A percentile compares a stretch with the other conserved stretches of the same genome.
Evolutionary conservation across 2,113 vertebrate genomes (phyloP).

Genomic region (Osmerus eperlanus): DNA sequence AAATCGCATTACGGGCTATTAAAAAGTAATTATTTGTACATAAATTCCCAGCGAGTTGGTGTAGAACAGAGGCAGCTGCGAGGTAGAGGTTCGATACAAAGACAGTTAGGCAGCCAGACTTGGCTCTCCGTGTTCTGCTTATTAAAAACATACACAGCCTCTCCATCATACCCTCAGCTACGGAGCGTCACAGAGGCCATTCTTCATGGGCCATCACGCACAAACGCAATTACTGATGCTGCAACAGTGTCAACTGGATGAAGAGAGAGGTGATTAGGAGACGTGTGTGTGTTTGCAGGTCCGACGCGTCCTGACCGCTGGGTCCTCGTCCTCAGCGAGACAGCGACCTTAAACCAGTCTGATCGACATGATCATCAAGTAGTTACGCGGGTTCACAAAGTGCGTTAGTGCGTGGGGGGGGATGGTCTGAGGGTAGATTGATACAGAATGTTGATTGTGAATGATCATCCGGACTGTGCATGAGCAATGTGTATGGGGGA

Average conservation of each 20-base stretch:
- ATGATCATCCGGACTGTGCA: too few species aligned
- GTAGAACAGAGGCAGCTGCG: slow-evolving; percentile 67
- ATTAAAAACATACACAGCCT: slow-evolving; percentile 75
- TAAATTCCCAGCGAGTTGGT: slow-evolving; percentile 75
- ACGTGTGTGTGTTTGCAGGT: slow-evolving; percentile 4
- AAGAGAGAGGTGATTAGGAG: slow-evolving; percentile 5
- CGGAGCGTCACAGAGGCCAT: slow-evolving; percentile 65
- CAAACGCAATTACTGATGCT: slow-evolving; percentile 74
- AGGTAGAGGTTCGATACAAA: slow-evolving; percentile 71
- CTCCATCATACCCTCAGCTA: slow-evolving; percentile 69
- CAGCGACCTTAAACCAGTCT: too few species aligned
- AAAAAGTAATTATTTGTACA: slow-evolving; percentile 87
- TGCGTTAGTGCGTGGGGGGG: too few species aligned
- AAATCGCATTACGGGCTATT: slow-evolving; percentile 81
- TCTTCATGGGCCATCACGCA: slow-evolving; percentile 65
- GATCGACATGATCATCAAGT: too few species aligned
- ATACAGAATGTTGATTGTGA: too few species aligned
- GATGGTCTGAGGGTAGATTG: too few species aligned
- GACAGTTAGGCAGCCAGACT: slow-evolving; percentile 66
- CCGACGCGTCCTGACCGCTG: too few species aligned
- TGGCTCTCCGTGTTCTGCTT: slow-evolving; percentile 67
- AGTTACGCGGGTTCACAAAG: too few species aligned
- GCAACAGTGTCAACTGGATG: slow-evolving; percentile 52
- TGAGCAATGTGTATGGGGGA: too few species aligned
- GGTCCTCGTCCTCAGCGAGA: too few species aligned